Evolutionary conservation across 2,888 invertebrate genomes (phyloP).

Genomic region (Pyrrhia umbra): DNA sequence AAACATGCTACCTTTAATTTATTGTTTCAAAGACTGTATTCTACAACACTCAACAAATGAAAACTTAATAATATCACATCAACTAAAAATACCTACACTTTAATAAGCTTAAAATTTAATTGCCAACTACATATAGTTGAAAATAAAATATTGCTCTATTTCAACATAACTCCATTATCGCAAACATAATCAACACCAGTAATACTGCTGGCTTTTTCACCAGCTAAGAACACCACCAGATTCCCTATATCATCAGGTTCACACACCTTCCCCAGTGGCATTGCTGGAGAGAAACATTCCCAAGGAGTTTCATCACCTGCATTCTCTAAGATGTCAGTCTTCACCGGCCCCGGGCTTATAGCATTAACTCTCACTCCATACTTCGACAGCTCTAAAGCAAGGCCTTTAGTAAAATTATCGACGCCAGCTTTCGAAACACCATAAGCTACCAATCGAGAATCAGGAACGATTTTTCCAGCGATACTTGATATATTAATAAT

Average conservation of each 20-base stretch:
- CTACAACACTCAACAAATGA: not conserved
- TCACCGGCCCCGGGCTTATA: constrained; percentile 67
- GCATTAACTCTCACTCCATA: constrained; percentile 65
- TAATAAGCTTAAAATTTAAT: not conserved
- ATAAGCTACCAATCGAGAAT: constrained; percentile 78
- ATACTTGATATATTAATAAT: constrained; percentile 72
- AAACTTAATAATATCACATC: too few species aligned
- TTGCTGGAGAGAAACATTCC: constrained; percentile 46
- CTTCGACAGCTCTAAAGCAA: constrained; percentile 78
- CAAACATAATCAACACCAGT: constrained; percentile 65
- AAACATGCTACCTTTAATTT: too few species aligned
- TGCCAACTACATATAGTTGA: too few species aligned
- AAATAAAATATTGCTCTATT: constrained; percentile 23
- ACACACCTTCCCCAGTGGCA: constrained; percentile 60
- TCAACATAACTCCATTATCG: constrained; percentile 78
- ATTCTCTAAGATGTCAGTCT: constrained; percentile 73
- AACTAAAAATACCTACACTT: not conserved
- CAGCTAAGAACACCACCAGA: constrained; percentile 65
- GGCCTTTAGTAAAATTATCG: constrained; percentile 95
- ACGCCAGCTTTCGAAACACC: constrained; percentile 93
- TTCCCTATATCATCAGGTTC: constrained; percentile 68
- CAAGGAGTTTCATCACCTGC: constrained; percentile 88
- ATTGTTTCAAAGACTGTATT: not conserved
- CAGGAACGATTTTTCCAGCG: constrained; percentile 34
- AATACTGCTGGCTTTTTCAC: constrained; percentile 66